phyloP scores from a whole-genome alignment of 2,888 invertebrate genomes.

The Leptinotarsa haldemani region DNA sequence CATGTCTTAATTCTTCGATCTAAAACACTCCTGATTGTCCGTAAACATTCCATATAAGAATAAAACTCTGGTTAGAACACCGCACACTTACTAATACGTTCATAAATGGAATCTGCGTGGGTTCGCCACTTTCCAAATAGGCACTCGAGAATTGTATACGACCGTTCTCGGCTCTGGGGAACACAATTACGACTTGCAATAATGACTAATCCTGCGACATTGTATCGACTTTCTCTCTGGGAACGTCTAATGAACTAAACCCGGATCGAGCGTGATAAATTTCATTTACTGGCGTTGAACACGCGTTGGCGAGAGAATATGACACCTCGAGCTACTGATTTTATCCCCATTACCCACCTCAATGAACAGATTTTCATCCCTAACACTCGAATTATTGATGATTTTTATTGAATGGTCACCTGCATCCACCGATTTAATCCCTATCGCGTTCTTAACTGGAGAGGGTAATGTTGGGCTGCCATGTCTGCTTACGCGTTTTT shows the following conservation, averaged over 20 bases:
- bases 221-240: slow-evolving; percentile 15
- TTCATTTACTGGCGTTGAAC: not conserved
- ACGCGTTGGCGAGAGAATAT: not conserved
- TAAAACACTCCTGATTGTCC: too few species aligned
- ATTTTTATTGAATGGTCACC: not conserved
- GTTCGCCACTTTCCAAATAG: not conserved
- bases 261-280: not conserved
- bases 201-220: slow-evolving; percentile 13
- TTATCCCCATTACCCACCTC: not conserved
- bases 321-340: too few species aligned
- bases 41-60: not conserved
- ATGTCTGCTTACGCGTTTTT: too few species aligned
- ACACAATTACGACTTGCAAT: slow-evolving; percentile 2
- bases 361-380: not conserved
- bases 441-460: not conserved
- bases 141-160: not conserved
- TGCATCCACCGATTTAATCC: not conserved
- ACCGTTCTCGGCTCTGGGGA: not conserved
- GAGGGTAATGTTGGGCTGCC: too few species aligned
- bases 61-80: not conserved
- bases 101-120: slow-evolving; percentile 12
- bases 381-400: not conserved
- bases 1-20: too few species aligned
- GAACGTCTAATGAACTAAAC: slow-evolving; percentile 5
- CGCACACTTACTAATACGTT: slow-evolving; percentile 2